Conservation (phyloP, 2,888 invertebrate species). For the Drosophila mulleri region DNA sequence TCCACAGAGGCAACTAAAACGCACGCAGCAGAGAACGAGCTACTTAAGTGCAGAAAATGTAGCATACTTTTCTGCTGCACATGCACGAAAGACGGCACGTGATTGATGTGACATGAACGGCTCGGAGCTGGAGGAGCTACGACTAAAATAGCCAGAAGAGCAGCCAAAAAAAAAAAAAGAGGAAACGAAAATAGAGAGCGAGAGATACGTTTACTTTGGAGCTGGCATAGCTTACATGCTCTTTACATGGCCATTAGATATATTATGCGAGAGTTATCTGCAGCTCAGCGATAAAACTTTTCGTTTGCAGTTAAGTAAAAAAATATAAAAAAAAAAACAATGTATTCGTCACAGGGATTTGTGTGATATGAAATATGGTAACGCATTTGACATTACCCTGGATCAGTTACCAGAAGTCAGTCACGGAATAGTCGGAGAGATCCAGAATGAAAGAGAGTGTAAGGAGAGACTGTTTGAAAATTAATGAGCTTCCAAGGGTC, state of each 20-base stretch:
- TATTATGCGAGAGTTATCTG: conserved; percentile 45
- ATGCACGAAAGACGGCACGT: conserved; percentile 58
- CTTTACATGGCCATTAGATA: conserved; percentile 65
- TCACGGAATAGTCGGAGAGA: no score
- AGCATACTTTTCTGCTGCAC: conserved; percentile 71
- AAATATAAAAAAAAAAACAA: conserved; percentile 31
- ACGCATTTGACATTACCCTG: conserved; percentile 28
- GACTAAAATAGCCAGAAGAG: conserved; percentile 1
- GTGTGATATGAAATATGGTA: conserved; percentile 35
- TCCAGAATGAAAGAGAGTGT: neutral
- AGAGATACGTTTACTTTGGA: conserved; percentile 16
- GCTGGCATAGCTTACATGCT: conserved; percentile 44
- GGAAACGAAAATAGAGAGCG: neutral
- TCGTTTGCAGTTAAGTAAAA: conserved; percentile 13
- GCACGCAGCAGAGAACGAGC: conserved; percentile 31
- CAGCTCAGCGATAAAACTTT: conserved; percentile 39
- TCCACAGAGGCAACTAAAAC: conserved; percentile 24
- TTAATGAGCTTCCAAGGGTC: neutral
- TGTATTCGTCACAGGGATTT: conserved; percentile 20
- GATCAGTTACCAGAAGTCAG: neutral
- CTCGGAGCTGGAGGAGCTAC: neutral
- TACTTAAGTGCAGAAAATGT: conserved; percentile 65
- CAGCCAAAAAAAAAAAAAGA: neutral
- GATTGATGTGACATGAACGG: conserved; percentile 65
- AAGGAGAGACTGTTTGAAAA: neutral